phyloP scores from a whole-genome alignment of 2,888 invertebrate species.

The Agrochola lychnidis region DNA sequence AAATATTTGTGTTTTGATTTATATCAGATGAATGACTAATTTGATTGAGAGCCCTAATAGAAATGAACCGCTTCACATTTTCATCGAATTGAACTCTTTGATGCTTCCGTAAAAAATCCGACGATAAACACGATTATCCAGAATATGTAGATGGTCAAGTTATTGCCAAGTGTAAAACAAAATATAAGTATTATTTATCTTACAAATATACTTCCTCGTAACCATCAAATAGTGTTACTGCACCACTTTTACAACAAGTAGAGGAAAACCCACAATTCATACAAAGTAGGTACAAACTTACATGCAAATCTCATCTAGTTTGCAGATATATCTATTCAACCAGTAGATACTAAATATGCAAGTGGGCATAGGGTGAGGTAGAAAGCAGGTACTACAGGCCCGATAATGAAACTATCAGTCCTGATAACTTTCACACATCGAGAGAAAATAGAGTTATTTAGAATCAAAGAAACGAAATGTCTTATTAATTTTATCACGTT shows the following conservation, averaged over 20 bases:
- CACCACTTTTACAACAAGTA: neutral
- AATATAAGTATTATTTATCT: neutral
- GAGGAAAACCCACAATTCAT: conserved; percentile 11
- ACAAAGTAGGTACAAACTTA: conserved; percentile 34
- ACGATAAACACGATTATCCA: neutral
- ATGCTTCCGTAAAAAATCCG: neutral
- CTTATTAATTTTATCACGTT: conserved; percentile 56
- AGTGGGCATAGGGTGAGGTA: conserved; percentile 53
- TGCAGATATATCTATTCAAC: conserved; percentile 36
- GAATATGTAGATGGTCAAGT: neutral
- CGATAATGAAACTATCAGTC: conserved; percentile 61
- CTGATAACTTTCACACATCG: conserved; percentile 56
- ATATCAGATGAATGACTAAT: neutral
- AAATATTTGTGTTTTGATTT: neutral
- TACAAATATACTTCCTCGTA: neutral
- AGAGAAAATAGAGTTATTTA: conserved; percentile 52
- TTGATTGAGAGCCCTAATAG: no score
- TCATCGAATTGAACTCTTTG: neutral
- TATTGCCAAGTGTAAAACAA: neutral
- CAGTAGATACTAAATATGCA: conserved; percentile 44
- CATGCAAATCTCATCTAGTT: conserved; percentile 56
- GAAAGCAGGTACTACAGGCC: conserved; percentile 52
- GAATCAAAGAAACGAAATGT: conserved; percentile 49
- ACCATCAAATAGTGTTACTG: neutral
- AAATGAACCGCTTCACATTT: no score